These are phyloP conservation scores for Nebria brevicollis DNA, from an alignment of 2,888 invertebrate genomes.

Conservation along the genomic window DNA sequence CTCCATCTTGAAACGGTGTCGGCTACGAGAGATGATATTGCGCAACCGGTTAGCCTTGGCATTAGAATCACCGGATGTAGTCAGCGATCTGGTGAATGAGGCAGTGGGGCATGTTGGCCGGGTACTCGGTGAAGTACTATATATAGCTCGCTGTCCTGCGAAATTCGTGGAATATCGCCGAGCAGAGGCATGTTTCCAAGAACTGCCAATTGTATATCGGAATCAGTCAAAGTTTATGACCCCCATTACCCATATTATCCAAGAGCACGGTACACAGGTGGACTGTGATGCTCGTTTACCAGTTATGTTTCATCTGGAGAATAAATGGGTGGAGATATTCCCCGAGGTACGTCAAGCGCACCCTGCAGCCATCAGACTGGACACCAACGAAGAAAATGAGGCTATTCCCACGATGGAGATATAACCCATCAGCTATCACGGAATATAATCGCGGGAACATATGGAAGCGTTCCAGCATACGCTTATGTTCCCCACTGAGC, in stretches of 20 bases:
- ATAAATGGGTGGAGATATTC: too few species aligned
- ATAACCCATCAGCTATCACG: background rate
- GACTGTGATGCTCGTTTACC: too few species aligned
- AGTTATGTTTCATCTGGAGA: too few species aligned
- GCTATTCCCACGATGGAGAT: background rate
- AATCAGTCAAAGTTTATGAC: background rate
- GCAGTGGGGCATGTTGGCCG: slow-evolving; percentile 13
- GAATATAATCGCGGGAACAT: background rate
- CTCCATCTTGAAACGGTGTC: slow-evolving; percentile 20
- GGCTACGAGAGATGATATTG: slow-evolving; percentile 26
- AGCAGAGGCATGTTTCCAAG: background rate
- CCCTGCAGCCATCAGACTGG: background rate
- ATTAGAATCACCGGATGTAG: background rate
- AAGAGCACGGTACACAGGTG: too few species aligned
- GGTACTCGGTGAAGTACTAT: slow-evolving; percentile 23
- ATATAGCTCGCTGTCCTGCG: background rate
- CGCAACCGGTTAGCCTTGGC: slow-evolving; percentile 26
- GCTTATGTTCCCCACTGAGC: background rate
- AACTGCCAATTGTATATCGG: background rate
- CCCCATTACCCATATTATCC: background rate
- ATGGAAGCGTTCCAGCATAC: background rate
- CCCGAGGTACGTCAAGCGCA: too few species aligned
- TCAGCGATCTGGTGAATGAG: slow-evolving; percentile 5
- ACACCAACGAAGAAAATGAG: background rate
- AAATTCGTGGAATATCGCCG: background rate